Percentiles rank a stretch among this genome's conserved stretches.
These are phyloP conservation scores for Pitangus sulphuratus DNA, from an alignment of 2,797 vertebrate species.

Conservation along the genomic window DNA sequence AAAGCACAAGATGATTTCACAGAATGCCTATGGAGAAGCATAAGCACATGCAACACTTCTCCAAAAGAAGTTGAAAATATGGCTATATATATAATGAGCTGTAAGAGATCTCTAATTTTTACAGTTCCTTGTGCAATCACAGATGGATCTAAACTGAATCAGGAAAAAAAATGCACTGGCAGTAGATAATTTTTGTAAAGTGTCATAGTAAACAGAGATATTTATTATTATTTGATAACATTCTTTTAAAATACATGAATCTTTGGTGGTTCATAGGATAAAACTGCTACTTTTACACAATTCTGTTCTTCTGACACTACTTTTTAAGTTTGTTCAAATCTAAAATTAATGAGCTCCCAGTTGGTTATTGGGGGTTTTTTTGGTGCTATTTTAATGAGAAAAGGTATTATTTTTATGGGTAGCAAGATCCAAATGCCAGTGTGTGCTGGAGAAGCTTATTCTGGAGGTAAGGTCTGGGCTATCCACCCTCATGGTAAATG, in stretches of 20 bases:
- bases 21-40: not conserved
- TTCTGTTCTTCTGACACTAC: not conserved
- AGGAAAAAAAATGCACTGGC: not conserved
- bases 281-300: not conserved
- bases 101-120: not conserved
- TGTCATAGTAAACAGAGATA: not conserved
- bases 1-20: not conserved
- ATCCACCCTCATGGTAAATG: rapidly evolving
- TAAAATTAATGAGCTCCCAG: not conserved
- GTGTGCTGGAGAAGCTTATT: not conserved
- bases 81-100: not conserved
- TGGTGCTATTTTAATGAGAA: not conserved
- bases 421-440: not conserved
- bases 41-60: not conserved
- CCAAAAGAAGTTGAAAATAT: not conserved
- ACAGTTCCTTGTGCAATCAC: not conserved
- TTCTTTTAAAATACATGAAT: not conserved
- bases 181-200: not conserved
- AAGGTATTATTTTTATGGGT: not conserved
- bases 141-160: not conserved
- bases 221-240: not conserved
- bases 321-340: not conserved
- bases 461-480: not conserved
- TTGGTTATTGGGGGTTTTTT: rapidly evolving
- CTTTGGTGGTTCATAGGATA: not conserved